Percentiles rank a stretch among this genome's conserved stretches.
phyloP scores from a whole-genome alignment of 2,797 vertebrate genomes.

The Sus cebifrons region DNA sequence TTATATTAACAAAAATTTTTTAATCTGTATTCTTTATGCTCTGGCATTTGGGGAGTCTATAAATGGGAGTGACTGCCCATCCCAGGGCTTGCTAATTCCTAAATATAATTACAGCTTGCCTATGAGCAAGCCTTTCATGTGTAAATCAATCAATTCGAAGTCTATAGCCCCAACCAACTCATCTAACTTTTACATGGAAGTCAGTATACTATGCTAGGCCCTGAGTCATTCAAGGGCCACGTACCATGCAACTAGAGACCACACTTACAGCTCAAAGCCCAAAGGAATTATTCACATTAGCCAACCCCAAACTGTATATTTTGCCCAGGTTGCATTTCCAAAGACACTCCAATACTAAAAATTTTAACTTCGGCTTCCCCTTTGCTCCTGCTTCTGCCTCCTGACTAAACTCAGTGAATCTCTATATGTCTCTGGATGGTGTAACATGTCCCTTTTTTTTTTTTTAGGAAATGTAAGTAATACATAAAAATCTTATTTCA shows the following conservation, averaged over 20 bases:
- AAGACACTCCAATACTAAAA: background rate
- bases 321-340: background rate
- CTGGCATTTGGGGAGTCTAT: background rate
- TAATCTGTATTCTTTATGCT: background rate
- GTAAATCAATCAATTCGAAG: background rate
- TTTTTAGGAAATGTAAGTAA: background rate
- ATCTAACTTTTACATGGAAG: background rate
- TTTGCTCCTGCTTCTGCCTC: background rate
- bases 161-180: background rate
- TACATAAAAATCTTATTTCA: background rate
- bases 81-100: background rate
- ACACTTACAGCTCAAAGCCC: rapidly evolving
- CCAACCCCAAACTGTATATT: background rate
- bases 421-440: rapidly evolving
- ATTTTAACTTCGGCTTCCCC: no score
- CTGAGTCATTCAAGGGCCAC: background rate
- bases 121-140: background rate
- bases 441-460: background rate
- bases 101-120: background rate
- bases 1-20: background rate
- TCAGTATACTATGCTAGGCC: no score
- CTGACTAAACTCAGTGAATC: background rate
- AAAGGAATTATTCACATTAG: background rate
- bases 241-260: background rate
- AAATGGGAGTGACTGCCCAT: no score